Base-by-base conservation (phyloP, 2,113 vertebrate genomes). In the Lepisosteus oculatus region DNA sequence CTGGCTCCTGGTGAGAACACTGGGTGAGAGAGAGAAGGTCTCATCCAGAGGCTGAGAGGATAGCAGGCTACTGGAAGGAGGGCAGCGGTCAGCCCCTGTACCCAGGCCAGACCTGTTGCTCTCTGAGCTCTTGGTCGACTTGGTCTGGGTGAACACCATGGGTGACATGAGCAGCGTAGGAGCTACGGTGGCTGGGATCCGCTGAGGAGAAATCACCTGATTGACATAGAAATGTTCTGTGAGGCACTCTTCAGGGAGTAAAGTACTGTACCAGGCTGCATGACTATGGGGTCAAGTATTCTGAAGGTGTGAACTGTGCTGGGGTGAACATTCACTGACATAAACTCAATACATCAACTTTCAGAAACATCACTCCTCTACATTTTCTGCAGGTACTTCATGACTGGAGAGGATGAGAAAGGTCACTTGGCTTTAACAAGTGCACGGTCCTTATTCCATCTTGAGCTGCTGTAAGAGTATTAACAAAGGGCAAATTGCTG, bases 131-230 rank as follows among this genome's bases (percentile, higher is more conserved):
- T 84, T 85, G 3, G 77, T 66, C 0, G 82, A 61, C 29, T 89
- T 80, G 62, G 87, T 64, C 74, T 95, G 94, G 42, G 79, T 77
- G 79, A 97, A 98, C 69, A 95, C 90, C 80, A 93, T 93, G 0
- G 97, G 96, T 7, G 95, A 94, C 84, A 96, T 92, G 72, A 99
- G 87, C 71, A 95, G 75, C 0, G 88, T 85, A 2, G 94, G 91
- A 64, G 89, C 86, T 47, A 84, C 82, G 0, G 93, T 85, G 67
- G 93, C 91, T 1, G 94, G 91, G 62, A 93, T 85, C 11, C 71
- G 76, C 71, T 91, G 93, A 0, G 94, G 92, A 2, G 93, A 94
- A 14, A 91, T 84, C 1, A 90, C 91, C 93, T 97, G 86, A 15
- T 9, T 5, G 47, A 51, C 47, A 51, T 2, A 51, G 47, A 5